Base-by-base conservation (phyloP, 37 sponge, comb jelly and placozoan genomes). In the Agelas oroides region DNA sequence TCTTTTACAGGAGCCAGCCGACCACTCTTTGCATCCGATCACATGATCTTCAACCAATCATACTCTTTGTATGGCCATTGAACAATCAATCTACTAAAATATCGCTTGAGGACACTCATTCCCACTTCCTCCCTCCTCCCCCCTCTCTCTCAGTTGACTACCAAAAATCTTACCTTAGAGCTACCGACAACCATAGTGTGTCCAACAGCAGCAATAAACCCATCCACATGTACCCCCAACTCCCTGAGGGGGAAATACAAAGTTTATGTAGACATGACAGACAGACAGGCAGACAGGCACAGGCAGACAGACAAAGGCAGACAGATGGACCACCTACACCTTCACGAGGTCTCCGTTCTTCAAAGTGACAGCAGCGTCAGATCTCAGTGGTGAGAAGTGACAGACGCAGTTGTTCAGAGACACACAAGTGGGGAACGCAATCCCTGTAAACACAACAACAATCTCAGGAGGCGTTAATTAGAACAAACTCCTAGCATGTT, bases 341-440 rank as follows among this genome's bases (percentile, higher is more conserved):
- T 98, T 98, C 33, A 99, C 94, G 0, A 99, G 73, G 74, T 99
- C 91, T 2, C 91, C 96, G 27, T 92, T 88, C 17, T 70, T 78
- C 24, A 99, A 81, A 0, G 24, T 78, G 18, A 93, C 86, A 12
- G 79, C 64, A 21, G 97, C 84, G 77, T 97, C 95, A 17, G 93
- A 89, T 13, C 76, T 71, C 59, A 99, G 90, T 0, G 97, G 97
- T 28, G 91, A 93, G 85, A 92, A 97, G 75, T 92, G 87, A 64
- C 96, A 94, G 12, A 93, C 83, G 81, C 96, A 97, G 70, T 99
- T 85, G 81, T 99, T 93, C 75, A 99, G 53, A 35, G 97, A 99
- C 24, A 99, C 39, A 69, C 97, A 97, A 0, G 99, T 99, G 0
- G 99, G 99, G 57, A 99, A 99, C 6, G 97, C 97, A 74, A 99